Base-by-base conservation (phyloP, 2,888 invertebrate genomes). In the Mythimna impura region DNA sequence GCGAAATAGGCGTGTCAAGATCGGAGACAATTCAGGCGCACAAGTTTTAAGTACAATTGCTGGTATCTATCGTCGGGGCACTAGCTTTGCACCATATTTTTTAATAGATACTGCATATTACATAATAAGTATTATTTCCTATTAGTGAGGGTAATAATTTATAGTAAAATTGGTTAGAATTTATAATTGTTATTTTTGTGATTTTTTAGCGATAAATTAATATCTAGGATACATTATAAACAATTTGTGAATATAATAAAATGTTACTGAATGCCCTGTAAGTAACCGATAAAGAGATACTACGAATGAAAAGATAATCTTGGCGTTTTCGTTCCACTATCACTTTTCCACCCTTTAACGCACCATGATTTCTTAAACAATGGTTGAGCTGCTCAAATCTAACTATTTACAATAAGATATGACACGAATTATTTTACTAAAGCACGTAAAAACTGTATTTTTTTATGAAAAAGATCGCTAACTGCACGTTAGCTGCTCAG, bases 131-230 rank as follows among this genome's bases (percentile, higher is more conserved):
- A 52, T 20, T 52, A 8, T 20, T 57, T 10, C 57, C 30, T 6
- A 8, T 25, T 17, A 57, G 8, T 17, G 30, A 20, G 20, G 34
- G 20, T 58, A 58, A 20, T 34, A 58, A 34, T 34, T 30, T 58
- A 58, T 17, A 58, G 58, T 17, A 20, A 58, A 34, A 20, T 58
- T 58, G 57, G 57, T 57, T 57, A 57, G 57, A 57, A 57, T 30
- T 57, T 20, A 4, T 20, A 47, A 52, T n/a, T n/a, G n/a, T n/a
- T n/a, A n/a, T 52, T 52, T 52, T n/a, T 52, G 9, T 52, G n/a
- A 9, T n/a, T 52, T 52, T 52, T 52, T n/a, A 12, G 6, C 9
- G n/a, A 52, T 52, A 9, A 52, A 52, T 52, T 52, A 9, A n/a
- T 9, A n/a, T n/a, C 8, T 52, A n/a, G 9, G 1, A 9, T n/a